A percentile compares a stretch with the other conserved stretches of the same genome.
Conservation (phyloP, 2,888 invertebrate species). For the Drosophila hawaiiensis region DNA sequence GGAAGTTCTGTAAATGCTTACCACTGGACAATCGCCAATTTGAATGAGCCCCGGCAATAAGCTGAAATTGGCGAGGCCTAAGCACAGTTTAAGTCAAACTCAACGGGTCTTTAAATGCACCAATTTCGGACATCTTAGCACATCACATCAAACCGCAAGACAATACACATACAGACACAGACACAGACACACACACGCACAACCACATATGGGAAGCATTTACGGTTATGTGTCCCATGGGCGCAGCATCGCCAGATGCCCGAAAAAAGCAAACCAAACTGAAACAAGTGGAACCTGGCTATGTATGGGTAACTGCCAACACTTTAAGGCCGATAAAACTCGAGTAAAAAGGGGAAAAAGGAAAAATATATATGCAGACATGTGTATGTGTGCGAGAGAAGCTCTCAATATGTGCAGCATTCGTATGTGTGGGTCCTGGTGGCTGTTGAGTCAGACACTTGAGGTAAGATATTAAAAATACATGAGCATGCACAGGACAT, state of each 20-base stretch:
- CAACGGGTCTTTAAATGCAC: constrained; percentile 66
- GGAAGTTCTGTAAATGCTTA: not conserved
- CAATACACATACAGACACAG: constrained; percentile 11
- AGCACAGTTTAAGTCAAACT: constrained; percentile 59
- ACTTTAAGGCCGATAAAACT: constrained; percentile 79
- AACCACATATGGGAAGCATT: constrained; percentile 50
- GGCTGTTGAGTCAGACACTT: constrained; percentile 69
- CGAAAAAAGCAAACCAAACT: constrained; percentile 37
- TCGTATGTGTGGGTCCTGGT: constrained; percentile 11
- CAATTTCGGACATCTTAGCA: constrained; percentile 54
- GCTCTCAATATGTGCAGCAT: constrained; percentile 26
- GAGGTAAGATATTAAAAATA: constrained; percentile 80
- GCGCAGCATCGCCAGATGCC: constrained; percentile 49
- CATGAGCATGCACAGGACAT: constrained; percentile 62
- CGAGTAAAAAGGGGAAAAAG: constrained; percentile 63
- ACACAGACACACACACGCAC: constrained; percentile 9
- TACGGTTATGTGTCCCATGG: constrained; percentile 78
- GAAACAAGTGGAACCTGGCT: constrained; percentile 25
- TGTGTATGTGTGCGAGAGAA: constrained; percentile 17
- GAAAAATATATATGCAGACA: not conserved
- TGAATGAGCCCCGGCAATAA: constrained; percentile 31
- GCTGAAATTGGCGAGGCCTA: constrained; percentile 52
- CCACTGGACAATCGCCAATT: constrained; percentile 31
- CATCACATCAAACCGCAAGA: constrained; percentile 49
- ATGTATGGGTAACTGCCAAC: constrained; percentile 61